Base-by-base conservation (phyloP, 2,797 vertebrate species). In the Enteromius radiatus region DNA sequence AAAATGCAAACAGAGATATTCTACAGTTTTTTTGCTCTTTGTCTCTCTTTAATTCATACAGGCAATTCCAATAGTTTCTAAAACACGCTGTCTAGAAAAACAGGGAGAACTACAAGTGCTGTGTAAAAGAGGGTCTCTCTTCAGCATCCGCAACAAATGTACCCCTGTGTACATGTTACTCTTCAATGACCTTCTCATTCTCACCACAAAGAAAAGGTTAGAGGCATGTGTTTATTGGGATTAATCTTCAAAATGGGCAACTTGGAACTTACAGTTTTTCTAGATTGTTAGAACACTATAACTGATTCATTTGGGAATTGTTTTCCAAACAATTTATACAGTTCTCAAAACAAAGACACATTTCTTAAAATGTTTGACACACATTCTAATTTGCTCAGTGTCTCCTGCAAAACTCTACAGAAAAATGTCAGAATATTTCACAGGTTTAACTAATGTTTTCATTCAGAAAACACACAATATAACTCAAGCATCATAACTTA, bases 31-130 rank as follows among this genome's bases (percentile, higher is more conserved):
- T 59, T 59, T 21, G 3, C 45, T 64, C 38, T 33, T 45, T 41
- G 23, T 59, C 63, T 61, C 41, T 54, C 14, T 49, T 84, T 36
- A 74, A 68, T 64, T 41, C 33, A n/a, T 38, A 0, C 87, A 96
- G 94, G 94, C 93, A 1, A 83, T 95, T 67, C 95, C 95, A 15
- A 88, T 96, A 69, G 92, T 96, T 84, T 95, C 94, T 43, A 93
- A 93, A 90, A 92, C 87, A 0, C 86, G 95, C 5, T 92, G 90
- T 84, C 90, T 95, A 59, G 93, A 95, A 86, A 90, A 95, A 68
- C 92, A 91, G 33, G 95, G 94, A 0, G 93, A 94, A 67, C 87
- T 96, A 73, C 90, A 91, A 0, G 94, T 95, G 81, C 69, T 95
- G 26, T 89, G 89, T 47, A 93, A 92, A 78, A 90, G 93, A 31